Base-by-base conservation (phyloP, 2,888 invertebrate genomes). In the Heliconius charithonia region DNA sequence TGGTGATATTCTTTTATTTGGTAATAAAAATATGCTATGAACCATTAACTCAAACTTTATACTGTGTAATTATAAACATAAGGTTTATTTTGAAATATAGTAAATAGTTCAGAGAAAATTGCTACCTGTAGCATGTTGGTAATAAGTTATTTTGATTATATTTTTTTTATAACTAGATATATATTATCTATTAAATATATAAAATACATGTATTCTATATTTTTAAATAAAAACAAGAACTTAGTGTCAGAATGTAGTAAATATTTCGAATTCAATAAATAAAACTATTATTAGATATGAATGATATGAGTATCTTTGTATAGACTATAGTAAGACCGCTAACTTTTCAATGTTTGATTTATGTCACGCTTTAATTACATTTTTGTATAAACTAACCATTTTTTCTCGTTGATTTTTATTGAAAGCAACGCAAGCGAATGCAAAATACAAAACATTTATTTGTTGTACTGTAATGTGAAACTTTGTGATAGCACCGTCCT, bases 401-500 rank as follows among this genome's bases (percentile, higher is more conserved):
- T 19, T 37, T n/a, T 37, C n/a, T 41, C 25, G 29, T 69, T 41
- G 2, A n/a, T n/a, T n/a, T n/a, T 2, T 16, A 67, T 12, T n/a
- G n/a, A n/a, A 13, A 37, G 67, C 41, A 25, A 69, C 16, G n/a
- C 25, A 69, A 69, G 41, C 41, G 22, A 69, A 69, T 41, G 37
- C 41, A n/a, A 69, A 45, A 45, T 45, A 19, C 19, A 16, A 45
- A 9, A 66, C 10, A 32, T 32, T 70, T 71, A 29, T 56, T 59
- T 59, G 32, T 59, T 72, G 22, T 71, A 59, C 6, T 41, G 16
- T 29, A 51, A 74, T 69, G 65, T 78, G 79, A 79, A 78, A 76
- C 76, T 75, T 81, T 83, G 84, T 85, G 83, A 85, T 83, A 84
- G 83, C 83, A 85, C 85, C 85, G 85, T 83, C 83, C 82, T 51